Percentiles rank a stretch among this genome's conserved stretches.
Conservation (phyloP, 2,888 invertebrate species). For the Mesorhabditis spiculigera region DNA sequence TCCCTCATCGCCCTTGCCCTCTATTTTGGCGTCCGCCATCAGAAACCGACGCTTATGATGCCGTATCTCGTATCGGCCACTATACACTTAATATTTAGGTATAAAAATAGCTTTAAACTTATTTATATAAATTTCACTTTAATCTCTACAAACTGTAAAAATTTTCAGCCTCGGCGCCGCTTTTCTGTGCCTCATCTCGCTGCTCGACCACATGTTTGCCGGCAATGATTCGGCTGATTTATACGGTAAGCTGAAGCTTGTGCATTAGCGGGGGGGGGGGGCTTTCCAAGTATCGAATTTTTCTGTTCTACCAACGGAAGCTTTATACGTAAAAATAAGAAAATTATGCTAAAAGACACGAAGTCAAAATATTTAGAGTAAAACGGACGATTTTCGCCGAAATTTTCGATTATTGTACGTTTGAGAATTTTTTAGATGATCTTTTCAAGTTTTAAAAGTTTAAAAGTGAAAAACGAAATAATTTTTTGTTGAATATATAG, state of each 20-base stretch:
- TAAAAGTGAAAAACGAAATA: no score
- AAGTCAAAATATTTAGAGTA: no score
- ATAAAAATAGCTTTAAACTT: neutral
- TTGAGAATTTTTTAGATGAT: no score
- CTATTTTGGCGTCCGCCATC: neutral
- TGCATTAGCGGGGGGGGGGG: no score
- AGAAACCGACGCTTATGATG: neutral
- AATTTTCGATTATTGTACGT: no score
- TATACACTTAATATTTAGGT: neutral
- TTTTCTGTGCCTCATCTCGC: neutral
- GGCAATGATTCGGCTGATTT: neutral
- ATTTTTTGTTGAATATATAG: no score
- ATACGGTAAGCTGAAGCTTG: neutral
- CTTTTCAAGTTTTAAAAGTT: no score
- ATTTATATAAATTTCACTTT: neutral
- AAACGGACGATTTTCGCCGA: no score
- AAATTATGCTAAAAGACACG: no score
- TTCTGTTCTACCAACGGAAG: no score
- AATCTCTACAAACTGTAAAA: neutral
- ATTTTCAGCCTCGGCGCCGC: neutral
- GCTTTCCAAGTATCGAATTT: no score
- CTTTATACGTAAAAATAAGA: no score
- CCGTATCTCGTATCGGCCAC: neutral
- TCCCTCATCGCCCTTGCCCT: neutral
- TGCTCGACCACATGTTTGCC: neutral